Base-by-base conservation (phyloP, 2,113 vertebrate species). In the Channa maculata region DNA sequence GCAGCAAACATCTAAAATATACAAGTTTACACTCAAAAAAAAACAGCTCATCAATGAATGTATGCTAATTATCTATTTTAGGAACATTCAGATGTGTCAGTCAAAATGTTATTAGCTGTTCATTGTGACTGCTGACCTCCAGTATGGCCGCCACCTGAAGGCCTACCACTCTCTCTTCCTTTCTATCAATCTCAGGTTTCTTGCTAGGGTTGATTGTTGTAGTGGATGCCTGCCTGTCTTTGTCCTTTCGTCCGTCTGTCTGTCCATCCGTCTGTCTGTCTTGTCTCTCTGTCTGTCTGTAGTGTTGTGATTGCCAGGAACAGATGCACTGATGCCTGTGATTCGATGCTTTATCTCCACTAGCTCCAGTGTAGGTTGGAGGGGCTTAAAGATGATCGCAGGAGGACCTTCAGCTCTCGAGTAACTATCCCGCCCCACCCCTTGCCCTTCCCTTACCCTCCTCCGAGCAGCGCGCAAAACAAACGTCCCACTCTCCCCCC, bases 331-430 rank as follows among this genome's bases (percentile, higher is more conserved):
- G 93, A 94, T 87, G 91, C 91, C 91, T 94, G 88, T 93, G 92
- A 93, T 93, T 91, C 90, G 82, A 91, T 93, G 91, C 92, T 94
- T 93, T 94, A 93, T 94, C 93, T 94, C 94, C 94, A 95, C 95
- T 98, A 98, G 97, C 97, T 99, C 96, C 97, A 98, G 96, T 98
- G 96, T 98, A 99, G 96, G 96, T 98, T 98, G 97, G 96, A 99
- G 96, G 97, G 96, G 96, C 97, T 99, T 96, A 98, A 99, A 97
- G 97, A 98, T 98, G 97, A 98, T 98, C 96, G 97, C 94, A 98
- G 96, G 95, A 98, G 96, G 97, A 96, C 96, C 96, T 97, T 96
- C 97, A 96, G 97, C 96, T 97, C 96, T 94, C 97, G 97, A 99
- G 97, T 98, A 98, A 99, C 97, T 98, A 99, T 98, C 96, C 95